phyloP scores from a whole-genome alignment of 2,888 invertebrate genomes.

The Pristionchus japonicus region DNA sequence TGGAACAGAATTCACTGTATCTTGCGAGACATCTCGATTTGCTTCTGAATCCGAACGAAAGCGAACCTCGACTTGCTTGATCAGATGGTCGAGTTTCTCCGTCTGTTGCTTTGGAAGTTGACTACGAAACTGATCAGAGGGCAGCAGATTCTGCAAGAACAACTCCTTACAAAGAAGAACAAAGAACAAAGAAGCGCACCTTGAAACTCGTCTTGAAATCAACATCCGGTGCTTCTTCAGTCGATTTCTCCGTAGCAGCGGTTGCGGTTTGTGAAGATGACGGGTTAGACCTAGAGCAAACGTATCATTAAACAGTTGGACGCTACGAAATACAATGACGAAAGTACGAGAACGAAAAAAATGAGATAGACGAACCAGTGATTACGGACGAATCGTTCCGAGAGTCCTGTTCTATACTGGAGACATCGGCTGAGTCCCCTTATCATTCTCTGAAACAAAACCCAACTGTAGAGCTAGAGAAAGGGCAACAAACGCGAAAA shows the following conservation, averaged over 20 bases:
- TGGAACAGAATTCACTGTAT: neutral
- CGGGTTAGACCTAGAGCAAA: neutral
- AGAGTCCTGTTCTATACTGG: neutral
- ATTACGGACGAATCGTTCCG: constrained; percentile 20
- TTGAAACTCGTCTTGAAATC: neutral
- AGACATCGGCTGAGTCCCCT: neutral
- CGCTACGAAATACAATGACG: neutral
- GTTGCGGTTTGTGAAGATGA: neutral
- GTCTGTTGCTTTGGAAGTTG: neutral
- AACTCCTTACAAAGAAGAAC: neutral
- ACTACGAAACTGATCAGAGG: neutral
- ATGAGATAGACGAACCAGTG: neutral
- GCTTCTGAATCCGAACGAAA: too few relatives aligned
- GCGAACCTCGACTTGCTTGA: constrained; percentile 36
- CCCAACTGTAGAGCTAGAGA: neutral
- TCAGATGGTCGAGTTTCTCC: constrained; percentile 1
- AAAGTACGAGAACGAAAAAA: neutral
- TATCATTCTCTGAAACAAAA: neutral
- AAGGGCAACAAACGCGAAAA: neutral
- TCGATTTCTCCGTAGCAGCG: neutral
- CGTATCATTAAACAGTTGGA: neutral
- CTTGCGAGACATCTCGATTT: too few relatives aligned
- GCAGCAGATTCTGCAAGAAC: neutral
- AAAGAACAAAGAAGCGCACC: neutral
- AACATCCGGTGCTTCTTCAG: neutral